Evolutionary conservation across 2,797 vertebrate genomes (phyloP).

Genomic region (Huso huso): DNA sequence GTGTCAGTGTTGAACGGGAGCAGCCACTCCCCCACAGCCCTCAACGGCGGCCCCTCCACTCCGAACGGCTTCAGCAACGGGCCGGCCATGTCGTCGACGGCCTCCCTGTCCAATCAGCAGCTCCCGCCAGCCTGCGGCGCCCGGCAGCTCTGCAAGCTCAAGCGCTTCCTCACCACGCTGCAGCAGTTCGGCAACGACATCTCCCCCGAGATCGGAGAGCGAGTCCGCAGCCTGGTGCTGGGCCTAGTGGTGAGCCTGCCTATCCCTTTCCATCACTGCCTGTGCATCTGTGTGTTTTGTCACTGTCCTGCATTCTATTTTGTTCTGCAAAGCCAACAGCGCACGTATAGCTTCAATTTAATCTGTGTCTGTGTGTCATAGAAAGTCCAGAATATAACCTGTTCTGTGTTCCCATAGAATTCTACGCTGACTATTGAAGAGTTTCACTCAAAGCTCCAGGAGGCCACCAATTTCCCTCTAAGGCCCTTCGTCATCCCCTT

Average conservation of each 20-base stretch:
- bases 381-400: neutral
- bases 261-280: neutral
- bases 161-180: slow-evolving; percentile 91
- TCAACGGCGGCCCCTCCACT: slow-evolving; percentile 79
- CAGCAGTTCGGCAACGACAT: slow-evolving; percentile 96
- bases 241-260: slow-evolving; percentile 80
- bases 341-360: no score
- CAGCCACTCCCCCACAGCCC: slow-evolving; percentile 83
- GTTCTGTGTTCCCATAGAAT: slow-evolving; percentile 59
- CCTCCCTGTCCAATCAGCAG: slow-evolving; percentile 84
- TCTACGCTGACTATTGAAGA: slow-evolving; percentile 94
- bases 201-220: slow-evolving; percentile 91
- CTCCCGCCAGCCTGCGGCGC: slow-evolving; percentile 86
- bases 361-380: no score
- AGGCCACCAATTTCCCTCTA: slow-evolving; percentile 96
- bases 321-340: no score
- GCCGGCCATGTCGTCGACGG: slow-evolving; percentile 83
- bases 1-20: slow-evolving; percentile 86
- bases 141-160: slow-evolving; percentile 92
- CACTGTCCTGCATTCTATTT: no score
- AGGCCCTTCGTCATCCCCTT: slow-evolving; percentile 97
- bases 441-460: slow-evolving; percentile 92
- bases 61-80: slow-evolving; percentile 91
- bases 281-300: no score
- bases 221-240: slow-evolving; percentile 88